A percentile compares a stretch with the other conserved stretches of the same genome.
Evolutionary conservation across 1,140 invertebrate genomes (phyloP).

Genomic region (Magallana angulata): DNA sequence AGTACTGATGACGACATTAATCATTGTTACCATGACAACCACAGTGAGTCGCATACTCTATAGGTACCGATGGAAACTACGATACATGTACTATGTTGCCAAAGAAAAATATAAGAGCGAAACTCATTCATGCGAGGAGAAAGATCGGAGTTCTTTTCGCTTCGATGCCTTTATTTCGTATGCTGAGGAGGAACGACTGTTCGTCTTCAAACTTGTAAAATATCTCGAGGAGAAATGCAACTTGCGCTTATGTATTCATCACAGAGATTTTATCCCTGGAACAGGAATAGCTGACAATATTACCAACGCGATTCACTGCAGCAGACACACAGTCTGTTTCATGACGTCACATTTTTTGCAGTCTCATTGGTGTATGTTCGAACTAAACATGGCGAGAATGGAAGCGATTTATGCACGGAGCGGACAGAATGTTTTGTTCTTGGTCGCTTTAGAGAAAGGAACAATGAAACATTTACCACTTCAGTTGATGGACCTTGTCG

Average conservation of each 20-base stretch:
- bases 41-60: neutral
- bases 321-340: conserved; percentile 83
- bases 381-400: conserved; percentile 80
- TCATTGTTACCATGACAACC: neutral
- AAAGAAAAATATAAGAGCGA: conserved; percentile 18
- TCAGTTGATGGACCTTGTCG: conserved; percentile 39
- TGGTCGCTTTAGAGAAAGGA: conserved; percentile 52
- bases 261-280: conserved; percentile 68
- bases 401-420: conserved; percentile 58
- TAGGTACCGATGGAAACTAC: conserved; percentile 15
- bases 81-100: neutral
- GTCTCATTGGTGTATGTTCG: conserved; percentile 86
- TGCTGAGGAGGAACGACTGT: conserved; percentile 57
- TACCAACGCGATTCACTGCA: conserved; percentile 82
- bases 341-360: conserved; percentile 83
- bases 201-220: conserved; percentile 54
- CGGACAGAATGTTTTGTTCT: conserved; percentile 56
- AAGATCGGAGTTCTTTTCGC: neutral
- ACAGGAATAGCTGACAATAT: conserved; percentile 83
- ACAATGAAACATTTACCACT: conserved; percentile 26
- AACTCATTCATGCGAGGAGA: neutral
- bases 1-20: neutral
- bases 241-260: conserved; percentile 65
- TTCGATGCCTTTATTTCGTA: conserved; percentile 69
- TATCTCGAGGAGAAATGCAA: conserved; percentile 51